A percentile compares a stretch with the other conserved stretches of the same genome.
phyloP scores from a whole-genome alignment of 2,113 vertebrate species.

The Upupa epops region DNA sequence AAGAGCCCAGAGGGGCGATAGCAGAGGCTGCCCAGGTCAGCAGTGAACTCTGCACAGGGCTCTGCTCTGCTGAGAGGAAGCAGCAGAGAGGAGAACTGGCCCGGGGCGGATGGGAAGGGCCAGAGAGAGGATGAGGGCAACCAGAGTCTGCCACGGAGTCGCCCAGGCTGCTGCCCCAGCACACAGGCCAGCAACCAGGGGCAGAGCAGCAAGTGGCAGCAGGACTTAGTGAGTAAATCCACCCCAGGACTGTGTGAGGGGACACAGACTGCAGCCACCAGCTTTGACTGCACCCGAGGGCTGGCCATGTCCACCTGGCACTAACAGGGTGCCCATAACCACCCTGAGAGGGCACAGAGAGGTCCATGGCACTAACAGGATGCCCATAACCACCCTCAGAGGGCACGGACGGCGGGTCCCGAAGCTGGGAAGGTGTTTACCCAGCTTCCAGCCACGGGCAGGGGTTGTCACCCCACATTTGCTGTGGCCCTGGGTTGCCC shows the following conservation, averaged over 20 bases:
- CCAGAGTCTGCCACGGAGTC: neutral
- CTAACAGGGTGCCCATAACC: neutral
- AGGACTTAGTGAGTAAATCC: neutral
- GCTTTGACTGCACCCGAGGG: neutral
- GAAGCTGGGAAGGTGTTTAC: neutral
- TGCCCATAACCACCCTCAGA: neutral
- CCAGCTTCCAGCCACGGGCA: neutral
- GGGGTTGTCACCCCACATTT: neutral
- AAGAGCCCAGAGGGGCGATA: neutral
- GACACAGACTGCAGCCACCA: neutral
- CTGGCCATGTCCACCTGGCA: neutral
- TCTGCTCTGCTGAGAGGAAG: neutral
- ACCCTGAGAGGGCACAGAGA: no score
- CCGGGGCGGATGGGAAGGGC: neutral
- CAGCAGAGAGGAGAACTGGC: neutral
- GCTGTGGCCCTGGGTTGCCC: neutral
- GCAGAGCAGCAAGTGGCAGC: neutral
- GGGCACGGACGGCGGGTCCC: neutral
- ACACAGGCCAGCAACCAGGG: neutral
- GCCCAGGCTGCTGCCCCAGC: neutral
- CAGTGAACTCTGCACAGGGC: constrained; percentile 21
- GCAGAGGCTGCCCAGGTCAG: neutral
- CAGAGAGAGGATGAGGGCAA: neutral
- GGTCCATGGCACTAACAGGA: neutral
- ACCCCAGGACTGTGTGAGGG: neutral